Base-by-base conservation (phyloP, 2,113 vertebrate genomes). In the Proterorhinus semilunaris region DNA sequence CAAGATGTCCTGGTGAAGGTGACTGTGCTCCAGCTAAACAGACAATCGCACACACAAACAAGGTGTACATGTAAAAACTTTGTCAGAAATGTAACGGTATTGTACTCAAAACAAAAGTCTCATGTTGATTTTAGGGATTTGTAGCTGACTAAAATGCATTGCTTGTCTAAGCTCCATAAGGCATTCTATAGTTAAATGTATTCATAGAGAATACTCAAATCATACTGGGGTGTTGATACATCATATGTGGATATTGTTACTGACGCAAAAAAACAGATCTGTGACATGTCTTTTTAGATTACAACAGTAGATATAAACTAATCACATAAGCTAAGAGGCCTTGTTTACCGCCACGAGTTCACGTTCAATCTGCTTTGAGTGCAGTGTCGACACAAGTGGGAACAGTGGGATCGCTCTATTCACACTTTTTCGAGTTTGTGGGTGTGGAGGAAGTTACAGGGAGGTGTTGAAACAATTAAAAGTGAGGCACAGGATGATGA, bases 1-100 rank as follows among this genome's bases (percentile, higher is more conserved):
- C 72, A 95, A 88, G 58, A 90, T 65, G 68, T 94, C 96, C 91
- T 93, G 95, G 86, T 90, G 89, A 10, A 91, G 62, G 43, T 86
- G 78, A 65, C 51, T 81, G 74, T 77, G 85, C 82, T 90, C 89
- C 91, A 92, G 69, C 70, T 84, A 46, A 16, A 77, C 69, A 66
- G 21, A 21, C 21, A 21, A 21, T 21, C 58, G 63, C 42, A 68
- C 42, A 70, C 52, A 50, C 36, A 21, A 2, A 7, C 47, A 66
- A 53, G 10, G 42, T 16, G 42, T 36, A 5, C 27, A 36, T 36
- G 27, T 36, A 70, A 69, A 44, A 53, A 67, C 5, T 27, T 10
- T 55, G 53, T 27, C 15, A 27, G 27, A 5, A 36, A 27, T 27
- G 27, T 27, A 27, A 6, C 3, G n/a, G 17, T 17, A 53, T 8